These are phyloP conservation scores for Chloebia gouldiae DNA, from an alignment of 2,113 vertebrate species.

Conservation along the genomic window DNA sequence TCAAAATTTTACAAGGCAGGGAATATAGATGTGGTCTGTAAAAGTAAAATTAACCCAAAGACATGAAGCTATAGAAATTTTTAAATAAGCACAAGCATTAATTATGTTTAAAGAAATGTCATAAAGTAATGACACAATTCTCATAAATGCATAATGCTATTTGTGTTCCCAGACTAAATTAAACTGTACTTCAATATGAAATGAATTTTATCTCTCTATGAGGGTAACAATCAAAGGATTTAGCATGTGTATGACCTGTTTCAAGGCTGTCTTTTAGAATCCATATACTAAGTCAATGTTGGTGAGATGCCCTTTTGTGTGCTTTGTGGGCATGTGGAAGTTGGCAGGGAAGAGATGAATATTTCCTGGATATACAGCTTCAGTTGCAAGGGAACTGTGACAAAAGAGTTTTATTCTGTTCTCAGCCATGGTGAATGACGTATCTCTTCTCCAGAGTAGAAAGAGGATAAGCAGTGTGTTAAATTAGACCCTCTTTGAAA, in stretches of 20 bases:
- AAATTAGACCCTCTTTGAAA: not conserved
- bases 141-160: not conserved
- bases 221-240: not conserved
- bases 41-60: not conserved
- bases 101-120: not conserved
- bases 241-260: not conserved
- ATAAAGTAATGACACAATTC: not conserved
- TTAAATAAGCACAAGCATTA: not conserved
- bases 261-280: not conserved
- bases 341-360: too few relatives aligned
- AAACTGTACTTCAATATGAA: not conserved
- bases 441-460: not conserved
- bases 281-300: not conserved
- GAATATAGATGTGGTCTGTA: not conserved
- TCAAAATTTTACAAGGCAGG: not conserved
- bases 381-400: not conserved
- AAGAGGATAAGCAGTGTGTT: not conserved
- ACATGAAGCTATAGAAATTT: not conserved
- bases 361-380: not conserved
- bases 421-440: not conserved
- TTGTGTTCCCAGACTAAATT: not conserved
- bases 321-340: not conserved
- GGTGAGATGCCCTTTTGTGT: not conserved
- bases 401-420: not conserved
- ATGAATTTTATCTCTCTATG: not conserved